Conservation (phyloP, 2,797 vertebrate species). For the Thalassophryne amazonica region DNA sequence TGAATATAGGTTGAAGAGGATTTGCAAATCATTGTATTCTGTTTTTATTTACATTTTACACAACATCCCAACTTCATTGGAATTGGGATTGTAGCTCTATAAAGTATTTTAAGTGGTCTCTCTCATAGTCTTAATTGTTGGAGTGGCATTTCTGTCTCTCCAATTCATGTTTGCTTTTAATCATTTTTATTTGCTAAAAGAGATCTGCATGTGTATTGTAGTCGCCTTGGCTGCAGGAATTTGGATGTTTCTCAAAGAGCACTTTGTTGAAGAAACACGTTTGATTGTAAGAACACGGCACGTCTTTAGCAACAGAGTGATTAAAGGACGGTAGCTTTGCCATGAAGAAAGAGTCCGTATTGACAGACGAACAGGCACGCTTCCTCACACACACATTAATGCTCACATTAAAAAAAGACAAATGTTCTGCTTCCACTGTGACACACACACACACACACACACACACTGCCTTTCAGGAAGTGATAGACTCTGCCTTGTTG, state of each 20-base stretch:
- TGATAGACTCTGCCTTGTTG: slow-evolving; percentile 40
- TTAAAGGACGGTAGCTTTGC: slow-evolving; percentile 56
- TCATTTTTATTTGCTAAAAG: slow-evolving; percentile 65
- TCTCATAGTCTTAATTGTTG: slow-evolving; percentile 63
- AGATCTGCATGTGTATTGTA: slow-evolving; percentile 35
- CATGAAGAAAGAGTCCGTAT: slow-evolving; percentile 56
- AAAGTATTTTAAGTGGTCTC: slow-evolving; percentile 62
- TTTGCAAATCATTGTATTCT: too few relatives aligned
- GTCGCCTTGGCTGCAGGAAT: slow-evolving; percentile 41
- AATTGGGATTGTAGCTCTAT: slow-evolving; percentile 51
- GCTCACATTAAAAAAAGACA: slow-evolving; percentile 45
- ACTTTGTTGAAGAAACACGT: slow-evolving; percentile 59
- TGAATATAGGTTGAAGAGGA: too few relatives aligned
- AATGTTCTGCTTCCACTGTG: slow-evolving; percentile 32
- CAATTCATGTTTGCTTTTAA: slow-evolving; percentile 59
- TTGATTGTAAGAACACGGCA: slow-evolving; percentile 63
- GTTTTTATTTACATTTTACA: too few relatives aligned
- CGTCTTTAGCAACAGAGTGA: slow-evolving; percentile 64
- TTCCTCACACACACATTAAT: slow-evolving; percentile 8
- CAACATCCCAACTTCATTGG: too few relatives aligned
- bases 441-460: slow-evolving; percentile 16
- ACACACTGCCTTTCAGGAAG: slow-evolving; percentile 58
- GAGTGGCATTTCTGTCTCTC: slow-evolving; percentile 57
- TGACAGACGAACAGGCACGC: slow-evolving; percentile 19
- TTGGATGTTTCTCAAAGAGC: slow-evolving; percentile 58